These are phyloP conservation scores for Cosmorhoe ocellata DNA, from an alignment of 2,888 invertebrate species.

Conservation along the genomic window DNA sequence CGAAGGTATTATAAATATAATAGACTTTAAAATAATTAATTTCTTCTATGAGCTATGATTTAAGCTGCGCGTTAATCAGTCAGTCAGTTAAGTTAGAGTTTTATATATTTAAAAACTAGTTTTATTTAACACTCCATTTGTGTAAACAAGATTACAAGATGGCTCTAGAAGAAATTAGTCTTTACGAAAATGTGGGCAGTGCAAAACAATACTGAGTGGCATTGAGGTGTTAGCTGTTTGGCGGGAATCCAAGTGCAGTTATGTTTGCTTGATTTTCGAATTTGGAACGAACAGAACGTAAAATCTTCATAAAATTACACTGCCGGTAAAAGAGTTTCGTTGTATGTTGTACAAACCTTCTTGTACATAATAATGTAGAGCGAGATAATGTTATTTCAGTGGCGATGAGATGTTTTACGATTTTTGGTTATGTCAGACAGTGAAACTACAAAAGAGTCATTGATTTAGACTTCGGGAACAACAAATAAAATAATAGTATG, in stretches of 20 bases:
- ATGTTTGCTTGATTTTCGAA: conserved; percentile 18
- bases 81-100: too few species aligned
- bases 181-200: conserved; percentile 17
- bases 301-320: neutral
- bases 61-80: too few species aligned
- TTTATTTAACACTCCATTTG: conserved; percentile 2
- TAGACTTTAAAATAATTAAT: too few species aligned
- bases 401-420: too few species aligned
- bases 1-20: too few species aligned
- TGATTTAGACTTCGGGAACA: too few species aligned
- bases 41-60: too few species aligned
- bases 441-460: too few species aligned
- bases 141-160: conserved; percentile 14
- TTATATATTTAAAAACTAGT: too few species aligned
- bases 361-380: neutral
- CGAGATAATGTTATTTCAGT: too few species aligned
- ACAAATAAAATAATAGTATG: too few species aligned
- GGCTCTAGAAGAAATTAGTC: conserved; percentile 3
- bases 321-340: neutral
- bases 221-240: conserved; percentile 18
- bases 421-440: too few species aligned
- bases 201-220: conserved; percentile 23
- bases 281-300: conserved; percentile 18
- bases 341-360: neutral
- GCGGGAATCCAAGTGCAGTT: conserved; percentile 32